Conservation (phyloP, 2,797 vertebrate genomes). For the Mus spretus region DNA sequence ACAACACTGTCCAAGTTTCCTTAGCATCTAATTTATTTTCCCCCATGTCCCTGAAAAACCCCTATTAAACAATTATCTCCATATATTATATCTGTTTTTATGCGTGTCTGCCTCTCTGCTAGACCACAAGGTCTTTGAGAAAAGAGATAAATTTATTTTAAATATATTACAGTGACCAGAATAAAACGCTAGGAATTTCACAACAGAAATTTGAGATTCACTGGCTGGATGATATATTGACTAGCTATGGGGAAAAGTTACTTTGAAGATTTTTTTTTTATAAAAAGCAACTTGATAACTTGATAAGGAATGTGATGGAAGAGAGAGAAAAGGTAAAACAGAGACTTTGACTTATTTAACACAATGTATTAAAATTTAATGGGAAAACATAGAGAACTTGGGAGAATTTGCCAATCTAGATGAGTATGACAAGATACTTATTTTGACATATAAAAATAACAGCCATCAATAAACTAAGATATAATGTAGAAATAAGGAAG, state of each 20-base stretch:
- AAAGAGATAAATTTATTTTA: background rate
- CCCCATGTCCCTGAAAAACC: background rate
- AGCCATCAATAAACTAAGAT: background rate
- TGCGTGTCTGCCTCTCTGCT: background rate
- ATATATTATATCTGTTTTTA: background rate
- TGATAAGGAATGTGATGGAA: background rate
- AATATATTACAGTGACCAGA: background rate
- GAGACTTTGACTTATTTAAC: background rate
- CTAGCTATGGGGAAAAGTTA: background rate
- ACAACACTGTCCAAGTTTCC: background rate
- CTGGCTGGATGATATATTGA: background rate
- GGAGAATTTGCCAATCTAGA: background rate
- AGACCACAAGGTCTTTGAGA: background rate
- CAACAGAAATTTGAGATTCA: background rate
- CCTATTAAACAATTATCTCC: background rate
- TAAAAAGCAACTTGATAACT: background rate
- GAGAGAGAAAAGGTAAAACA: background rate
- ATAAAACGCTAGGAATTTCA: background rate
- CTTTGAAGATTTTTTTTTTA: background rate
- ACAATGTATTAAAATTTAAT: background rate
- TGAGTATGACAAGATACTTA: background rate
- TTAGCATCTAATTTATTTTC: background rate
- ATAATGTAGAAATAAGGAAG: conserved; percentile 5
- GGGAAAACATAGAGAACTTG: background rate
- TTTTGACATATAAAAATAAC: conserved; percentile 17